phyloP scores from a whole-genome alignment of 2,888 invertebrate genomes.

The Lepidocyrtinus sp. region DNA sequence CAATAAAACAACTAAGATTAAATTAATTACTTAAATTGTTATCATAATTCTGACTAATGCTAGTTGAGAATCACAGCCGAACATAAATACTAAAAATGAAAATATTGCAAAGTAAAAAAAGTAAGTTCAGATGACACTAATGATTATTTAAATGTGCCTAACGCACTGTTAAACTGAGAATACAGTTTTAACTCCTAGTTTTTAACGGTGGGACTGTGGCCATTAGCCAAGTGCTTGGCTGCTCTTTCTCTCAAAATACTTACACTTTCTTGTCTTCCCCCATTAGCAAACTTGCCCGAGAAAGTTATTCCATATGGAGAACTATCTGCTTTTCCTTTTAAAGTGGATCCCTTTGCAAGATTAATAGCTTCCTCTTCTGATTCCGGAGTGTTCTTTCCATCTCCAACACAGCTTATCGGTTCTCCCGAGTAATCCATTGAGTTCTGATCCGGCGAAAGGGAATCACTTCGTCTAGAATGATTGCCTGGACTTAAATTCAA shows the following conservation, averaged over 20 bases:
- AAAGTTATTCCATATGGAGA: conserved; percentile 41
- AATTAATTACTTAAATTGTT: too few species aligned
- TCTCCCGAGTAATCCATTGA: conserved; percentile 34
- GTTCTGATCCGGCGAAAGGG: conserved; percentile 47
- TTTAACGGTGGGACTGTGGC: conserved; percentile 43
- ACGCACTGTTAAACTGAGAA: not conserved
- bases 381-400: conserved; percentile 42
- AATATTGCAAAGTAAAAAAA: conserved; percentile 41
- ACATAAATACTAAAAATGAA: not conserved
- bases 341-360: conserved; percentile 53
- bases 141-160: not conserved
- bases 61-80: conserved; percentile 44
- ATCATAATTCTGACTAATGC: too few species aligned
- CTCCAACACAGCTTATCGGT: conserved; percentile 29
- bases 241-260: conserved; percentile 66
- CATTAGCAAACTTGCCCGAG: conserved; percentile 42
- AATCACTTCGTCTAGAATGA: conserved; percentile 45
- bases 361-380: conserved; percentile 64
- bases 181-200: conserved; percentile 22
- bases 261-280: conserved; percentile 60
- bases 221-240: conserved; percentile 45
- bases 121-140: not conserved
- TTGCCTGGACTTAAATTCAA: conserved; percentile 63
- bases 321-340: not conserved
- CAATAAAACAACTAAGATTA: too few species aligned